Evolutionary conservation across 2,888 invertebrate species (phyloP).

Genomic region (Mesorhabditis sp.): DNA sequence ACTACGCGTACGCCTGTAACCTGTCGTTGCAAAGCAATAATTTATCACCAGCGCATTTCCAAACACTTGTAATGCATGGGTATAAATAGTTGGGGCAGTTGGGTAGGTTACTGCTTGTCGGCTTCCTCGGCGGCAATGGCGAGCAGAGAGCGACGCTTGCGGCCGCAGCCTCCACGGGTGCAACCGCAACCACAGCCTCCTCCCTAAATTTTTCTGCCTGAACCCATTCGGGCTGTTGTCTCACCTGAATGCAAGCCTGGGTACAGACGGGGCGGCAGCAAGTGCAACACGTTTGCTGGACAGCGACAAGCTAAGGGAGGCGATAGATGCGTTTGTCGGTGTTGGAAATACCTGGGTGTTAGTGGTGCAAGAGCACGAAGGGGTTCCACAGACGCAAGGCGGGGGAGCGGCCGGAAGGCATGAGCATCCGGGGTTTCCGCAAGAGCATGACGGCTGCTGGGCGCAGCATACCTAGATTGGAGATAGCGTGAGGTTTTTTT

Average conservation of each 20-base stretch:
- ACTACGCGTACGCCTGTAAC: too few species aligned
- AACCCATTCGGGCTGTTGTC: background rate
- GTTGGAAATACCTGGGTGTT: conserved; percentile 32
- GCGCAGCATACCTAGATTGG: conserved; percentile 8
- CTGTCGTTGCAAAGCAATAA: too few species aligned
- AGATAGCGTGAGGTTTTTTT: background rate
- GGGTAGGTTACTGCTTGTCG: conserved; percentile 13
- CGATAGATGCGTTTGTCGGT: background rate
- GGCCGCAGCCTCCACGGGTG: conserved; percentile 38
- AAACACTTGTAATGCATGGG: too few species aligned
- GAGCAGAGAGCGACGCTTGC: conserved; percentile 35
- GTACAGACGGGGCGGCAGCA: conserved; percentile 47
- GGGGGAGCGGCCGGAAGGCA: conserved; percentile 29
- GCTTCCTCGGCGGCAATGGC: conserved; percentile 37
- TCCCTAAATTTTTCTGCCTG: conserved; percentile 18
- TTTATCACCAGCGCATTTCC: too few species aligned
- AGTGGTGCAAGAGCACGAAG: conserved; percentile 28
- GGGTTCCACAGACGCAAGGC: conserved; percentile 33
- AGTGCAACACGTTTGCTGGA: conserved; percentile 37
- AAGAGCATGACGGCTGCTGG: background rate
- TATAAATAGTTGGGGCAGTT: too few species aligned
- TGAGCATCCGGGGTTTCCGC: conserved; percentile 13
- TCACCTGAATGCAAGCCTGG: conserved; percentile 37
- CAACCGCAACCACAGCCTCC: conserved; percentile 46
- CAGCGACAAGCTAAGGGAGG: conserved; percentile 10